phyloP scores from a whole-genome alignment of 2,888 invertebrate species.

The Yponomeuta malinellus region DNA sequence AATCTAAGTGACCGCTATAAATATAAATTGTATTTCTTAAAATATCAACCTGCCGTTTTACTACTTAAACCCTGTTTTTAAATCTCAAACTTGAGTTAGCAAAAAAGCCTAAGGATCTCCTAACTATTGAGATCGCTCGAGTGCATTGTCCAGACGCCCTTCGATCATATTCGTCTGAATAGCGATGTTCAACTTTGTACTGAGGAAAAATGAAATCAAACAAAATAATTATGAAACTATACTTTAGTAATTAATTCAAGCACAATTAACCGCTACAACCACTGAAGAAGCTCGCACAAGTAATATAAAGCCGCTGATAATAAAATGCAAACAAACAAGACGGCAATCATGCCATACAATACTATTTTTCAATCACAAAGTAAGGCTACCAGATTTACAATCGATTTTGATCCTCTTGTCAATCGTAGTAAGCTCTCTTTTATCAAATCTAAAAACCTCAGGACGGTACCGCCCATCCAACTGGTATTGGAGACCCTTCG shows the following conservation, averaged over 20 bases:
- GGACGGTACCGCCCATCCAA: conserved; percentile 82
- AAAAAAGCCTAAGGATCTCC: too few species aligned
- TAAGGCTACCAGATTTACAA: background rate
- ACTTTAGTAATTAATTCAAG: background rate
- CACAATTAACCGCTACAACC: background rate
- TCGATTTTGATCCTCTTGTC: background rate
- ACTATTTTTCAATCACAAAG: background rate
- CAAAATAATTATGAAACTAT: background rate
- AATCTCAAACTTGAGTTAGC: background rate
- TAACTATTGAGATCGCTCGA: too few species aligned
- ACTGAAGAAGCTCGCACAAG: background rate
- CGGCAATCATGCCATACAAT: background rate
- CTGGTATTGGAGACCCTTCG: conserved; percentile 78
- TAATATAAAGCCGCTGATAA: background rate
- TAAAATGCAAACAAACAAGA: background rate
- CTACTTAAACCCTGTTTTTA: background rate
- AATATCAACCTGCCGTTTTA: background rate
- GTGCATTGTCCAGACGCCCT: too few species aligned
- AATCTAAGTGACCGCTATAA: background rate
- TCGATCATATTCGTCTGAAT: too few species aligned
- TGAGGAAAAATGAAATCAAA: background rate
- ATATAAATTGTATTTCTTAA: conserved; percentile 10
- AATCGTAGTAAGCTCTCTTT: background rate
- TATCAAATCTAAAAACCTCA: background rate
- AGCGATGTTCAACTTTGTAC: too few species aligned